Percentiles rank a stretch among this genome's conserved stretches.
phyloP scores from a whole-genome alignment of 2,797 vertebrate genomes.

The Rhinogobio ventralis region DNA sequence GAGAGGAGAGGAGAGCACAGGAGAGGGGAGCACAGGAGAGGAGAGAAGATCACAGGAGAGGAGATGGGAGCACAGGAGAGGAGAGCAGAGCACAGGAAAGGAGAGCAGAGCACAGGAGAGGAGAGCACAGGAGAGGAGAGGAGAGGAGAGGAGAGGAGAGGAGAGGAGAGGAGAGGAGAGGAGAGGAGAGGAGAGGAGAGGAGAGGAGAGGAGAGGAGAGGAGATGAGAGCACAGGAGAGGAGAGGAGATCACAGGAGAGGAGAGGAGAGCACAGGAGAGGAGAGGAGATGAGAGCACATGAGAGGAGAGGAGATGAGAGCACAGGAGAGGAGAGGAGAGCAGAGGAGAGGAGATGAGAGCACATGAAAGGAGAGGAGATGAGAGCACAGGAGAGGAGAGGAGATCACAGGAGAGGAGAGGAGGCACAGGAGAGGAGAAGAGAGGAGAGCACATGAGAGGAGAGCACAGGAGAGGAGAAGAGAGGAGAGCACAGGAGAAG shows the following conservation, averaged over 20 bases:
- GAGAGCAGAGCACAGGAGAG: neutral
- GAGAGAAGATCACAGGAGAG: neutral
- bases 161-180: neutral
- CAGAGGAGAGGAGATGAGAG: too few species aligned
- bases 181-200: too few species aligned
- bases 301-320: too few species aligned
- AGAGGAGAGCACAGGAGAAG: neutral
- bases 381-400: too few species aligned
- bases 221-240: neutral
- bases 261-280: neutral
- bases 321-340: too few species aligned
- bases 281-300: accelerated
- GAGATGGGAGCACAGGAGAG: neutral
- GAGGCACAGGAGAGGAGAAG: accelerated
- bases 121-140: neutral
- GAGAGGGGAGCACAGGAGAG: too few species aligned
- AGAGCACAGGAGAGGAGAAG: neutral
- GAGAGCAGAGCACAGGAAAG: neutral
- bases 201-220: too few species aligned
- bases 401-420: too few species aligned
- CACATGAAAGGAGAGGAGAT: too few species aligned
- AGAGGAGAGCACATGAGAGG: neutral
- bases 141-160: accelerated
- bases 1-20: too few species aligned
- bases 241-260: neutral